Evolutionary conservation across 2,888 invertebrate species (phyloP).

Genomic region (Bugulina stolonifera): DNA sequence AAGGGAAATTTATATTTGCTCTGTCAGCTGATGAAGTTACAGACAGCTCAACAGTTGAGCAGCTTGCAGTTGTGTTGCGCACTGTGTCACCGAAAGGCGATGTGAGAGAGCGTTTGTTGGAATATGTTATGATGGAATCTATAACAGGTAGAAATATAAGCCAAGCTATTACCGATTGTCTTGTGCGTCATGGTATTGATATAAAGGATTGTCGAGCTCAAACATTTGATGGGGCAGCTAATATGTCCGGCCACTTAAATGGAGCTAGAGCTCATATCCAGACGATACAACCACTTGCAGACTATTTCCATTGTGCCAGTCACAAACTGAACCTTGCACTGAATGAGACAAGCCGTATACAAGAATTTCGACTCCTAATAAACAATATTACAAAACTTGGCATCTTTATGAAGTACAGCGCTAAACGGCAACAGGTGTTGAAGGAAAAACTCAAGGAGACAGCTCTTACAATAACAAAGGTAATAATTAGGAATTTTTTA

Average conservation of each 20-base stretch:
- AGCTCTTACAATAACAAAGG: neutral
- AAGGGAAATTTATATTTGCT: neutral
- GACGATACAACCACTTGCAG: neutral
- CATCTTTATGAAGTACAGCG: neutral
- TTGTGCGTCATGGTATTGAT: neutral
- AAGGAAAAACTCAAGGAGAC: neutral
- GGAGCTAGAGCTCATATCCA: neutral
- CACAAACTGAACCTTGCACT: neutral
- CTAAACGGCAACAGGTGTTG: neutral
- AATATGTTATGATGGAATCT: neutral
- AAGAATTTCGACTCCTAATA: neutral
- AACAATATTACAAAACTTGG: neutral
- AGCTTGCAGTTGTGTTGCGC: neutral
- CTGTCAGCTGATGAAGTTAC: neutral
- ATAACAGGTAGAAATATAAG: neutral
- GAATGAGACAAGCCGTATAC: neutral
- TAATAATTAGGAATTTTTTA: too few species aligned
- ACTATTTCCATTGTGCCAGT: neutral
- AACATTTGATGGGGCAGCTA: neutral
- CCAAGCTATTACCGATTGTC: neutral
- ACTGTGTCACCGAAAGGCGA: neutral
- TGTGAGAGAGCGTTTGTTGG: neutral
- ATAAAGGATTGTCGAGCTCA: neutral
- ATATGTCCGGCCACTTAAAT: too few species aligned
- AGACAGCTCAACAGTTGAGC: neutral